Conservation (phyloP, 2,888 invertebrate genomes). For the Itoplectis maculator region DNA sequence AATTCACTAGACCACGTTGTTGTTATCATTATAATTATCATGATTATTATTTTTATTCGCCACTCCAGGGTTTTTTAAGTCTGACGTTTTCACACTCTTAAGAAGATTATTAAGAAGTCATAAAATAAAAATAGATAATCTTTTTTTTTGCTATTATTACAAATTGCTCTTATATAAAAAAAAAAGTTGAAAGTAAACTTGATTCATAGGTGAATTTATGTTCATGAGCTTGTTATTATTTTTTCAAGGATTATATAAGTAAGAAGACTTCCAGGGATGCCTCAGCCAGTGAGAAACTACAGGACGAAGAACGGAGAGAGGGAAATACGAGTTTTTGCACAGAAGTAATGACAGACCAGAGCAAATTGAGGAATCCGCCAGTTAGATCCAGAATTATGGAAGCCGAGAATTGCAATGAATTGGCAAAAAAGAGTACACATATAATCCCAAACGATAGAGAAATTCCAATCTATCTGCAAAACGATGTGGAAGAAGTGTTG, state of each 20-base stretch:
- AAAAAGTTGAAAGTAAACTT: too few relatives aligned
- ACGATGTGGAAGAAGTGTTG: constrained; percentile 70
- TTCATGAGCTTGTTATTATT: too few relatives aligned
- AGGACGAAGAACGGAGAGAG: constrained; percentile 16
- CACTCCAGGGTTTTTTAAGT: neutral
- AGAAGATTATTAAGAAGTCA: neutral
- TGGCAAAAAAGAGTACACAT: constrained; percentile 14
- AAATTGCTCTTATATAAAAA: too few relatives aligned
- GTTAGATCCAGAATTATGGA: constrained; percentile 22
- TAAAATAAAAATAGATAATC: neutral
- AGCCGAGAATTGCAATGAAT: neutral
- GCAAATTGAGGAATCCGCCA: constrained; percentile 36
- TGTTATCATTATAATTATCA: constrained; percentile 23
- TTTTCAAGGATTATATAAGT: neutral
- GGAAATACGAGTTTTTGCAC: constrained; percentile 47
- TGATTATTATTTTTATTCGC: neutral
- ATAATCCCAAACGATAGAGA: constrained; percentile 71
- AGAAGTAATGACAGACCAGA: constrained; percentile 42
- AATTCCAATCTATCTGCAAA: constrained; percentile 74
- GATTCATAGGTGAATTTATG: too few relatives aligned
- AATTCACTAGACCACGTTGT: neutral
- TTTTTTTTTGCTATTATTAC: constrained; percentile 6
- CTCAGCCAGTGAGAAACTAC: neutral
- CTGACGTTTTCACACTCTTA: neutral
- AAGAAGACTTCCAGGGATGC: neutral